Base-by-base conservation (phyloP, 1,140 invertebrate genomes). In the Ptiloglossa arizonensis region DNA sequence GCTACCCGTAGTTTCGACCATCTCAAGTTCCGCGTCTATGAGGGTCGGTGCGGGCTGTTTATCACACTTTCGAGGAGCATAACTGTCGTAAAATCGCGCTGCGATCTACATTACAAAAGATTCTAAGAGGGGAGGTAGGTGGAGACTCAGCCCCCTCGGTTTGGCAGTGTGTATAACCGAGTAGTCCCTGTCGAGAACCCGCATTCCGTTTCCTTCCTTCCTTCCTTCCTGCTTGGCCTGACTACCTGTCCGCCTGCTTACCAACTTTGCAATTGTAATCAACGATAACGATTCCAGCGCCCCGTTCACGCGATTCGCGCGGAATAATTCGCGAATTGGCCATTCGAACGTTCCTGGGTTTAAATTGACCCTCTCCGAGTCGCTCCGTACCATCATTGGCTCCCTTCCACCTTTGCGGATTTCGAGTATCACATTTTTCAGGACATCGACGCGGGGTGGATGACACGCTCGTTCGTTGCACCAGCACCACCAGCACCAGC, bases 211-310 rank as follows among this genome's bases (percentile, higher is more conserved):
- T 54, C 56, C 79, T 81, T 74, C 68, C 68, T 73, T 77, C 81
- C 75, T 79, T 82, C 68, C 77, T 81, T 68, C 70, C 81, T 80
- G 80, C 81, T 57, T 60, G 44, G 11, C 9, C 50, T 13, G 54
- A 22, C 72, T 50, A 52, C 56, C 22, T 59, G 44, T 3, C 32
- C 13, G 52, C 29, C 17, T 62, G 17, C 67, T 70, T 57, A 50
- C 82, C 77, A 72, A 85, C 83, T 85, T 85, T 85, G 83, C 83
- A 85, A 85, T 85, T 85, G 83, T 85, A 85, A 85, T 85, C 82
- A 84, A 81, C 82, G 79, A 81, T 84, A 84, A 85, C 83, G 83
- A 85, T 85, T 85, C 72, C 82, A 79, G 68, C 69, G 71, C 64
- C 73, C 75, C 79, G 83, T 81, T 85, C 66, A 11, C 72, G 80